Evolutionary conservation across 2,113 vertebrate species (phyloP), one percentile per base, ranked within the genome.

Genomic region (Phalacrocorax aristotelis): DNA sequence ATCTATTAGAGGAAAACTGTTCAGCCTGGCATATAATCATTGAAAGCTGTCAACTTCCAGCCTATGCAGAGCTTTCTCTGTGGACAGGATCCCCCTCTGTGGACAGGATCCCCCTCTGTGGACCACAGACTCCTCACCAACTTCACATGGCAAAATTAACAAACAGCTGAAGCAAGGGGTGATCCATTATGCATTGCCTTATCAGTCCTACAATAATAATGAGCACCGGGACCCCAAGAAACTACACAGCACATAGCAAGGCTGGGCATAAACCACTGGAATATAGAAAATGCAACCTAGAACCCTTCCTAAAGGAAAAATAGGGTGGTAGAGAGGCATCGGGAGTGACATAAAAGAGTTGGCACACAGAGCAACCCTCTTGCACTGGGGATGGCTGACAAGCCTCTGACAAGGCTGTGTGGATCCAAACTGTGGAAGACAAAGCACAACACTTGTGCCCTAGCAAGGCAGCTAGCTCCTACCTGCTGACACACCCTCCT

Each of bases 271-370:
- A 90, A 1, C 2, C 29, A 29, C 21, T 2, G 2, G 11, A 61
- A 83, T 4, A 46, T 3, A 89, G 34, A 32, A 65, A 49, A 52
- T 3, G 8, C 23, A 52, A 44, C 34, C 44, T 52, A 72, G 54
- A 34, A 72, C 57, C 38, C 69, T 46, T 83, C 71, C 75, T 80
- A 54, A 75, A 74, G 58, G 38, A 46, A 72, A 76, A 89, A 54
- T 1, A 29, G 0, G 0, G 25, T 10, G 15, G 23, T 19, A 46
- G 32, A 44, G 54, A 7, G 27, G n/a, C 25, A 23, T 1, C 48
- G 22, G 38, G 62, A 86, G 69, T 6, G 51, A 42, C 16, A 2
- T 3, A 61, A 61, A 17, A 60, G 42, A 74, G 51, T 34, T 82
- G 72, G 69, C 34, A 44, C 36, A 9, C 3, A 30, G 14, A 93